Percentiles rank a stretch among this genome's conserved stretches.
These are phyloP conservation scores for Callospermophilus lateralis DNA, from an alignment of 2,113 vertebrate species.

Conservation along the genomic window DNA sequence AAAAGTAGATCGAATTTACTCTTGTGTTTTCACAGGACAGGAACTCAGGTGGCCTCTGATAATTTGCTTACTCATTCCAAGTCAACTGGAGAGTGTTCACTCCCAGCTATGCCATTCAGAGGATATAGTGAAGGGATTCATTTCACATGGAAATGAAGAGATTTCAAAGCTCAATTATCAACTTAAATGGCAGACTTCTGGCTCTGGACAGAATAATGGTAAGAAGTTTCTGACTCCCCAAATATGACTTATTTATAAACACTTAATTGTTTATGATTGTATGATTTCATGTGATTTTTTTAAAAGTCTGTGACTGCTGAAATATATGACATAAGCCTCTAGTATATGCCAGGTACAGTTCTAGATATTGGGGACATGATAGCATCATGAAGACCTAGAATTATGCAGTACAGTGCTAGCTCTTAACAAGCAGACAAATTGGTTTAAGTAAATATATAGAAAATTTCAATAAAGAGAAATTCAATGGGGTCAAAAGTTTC, in stretches of 20 bases:
- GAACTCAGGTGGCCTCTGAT: not conserved
- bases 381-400: not conserved
- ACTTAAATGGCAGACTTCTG: not conserved
- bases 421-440: not conserved
- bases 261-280: not conserved
- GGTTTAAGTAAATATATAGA: not conserved
- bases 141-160: slow-evolving; percentile 23
- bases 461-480: not conserved
- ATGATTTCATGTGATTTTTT: not conserved
- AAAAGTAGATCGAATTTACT: not conserved
- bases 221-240: not conserved
- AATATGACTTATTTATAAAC: not conserved
- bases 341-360: not conserved
- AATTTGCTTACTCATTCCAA: not conserved
- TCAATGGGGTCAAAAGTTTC: not conserved
- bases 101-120: not conserved
- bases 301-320: not conserved
- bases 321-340: not conserved
- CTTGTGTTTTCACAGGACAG: not conserved
- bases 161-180: not conserved
- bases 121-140: not conserved
- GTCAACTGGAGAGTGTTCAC: not conserved
- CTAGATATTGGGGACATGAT: not conserved
- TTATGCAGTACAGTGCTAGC: not conserved
- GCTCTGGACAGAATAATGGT: not conserved